Evolutionary conservation across 2,797 vertebrate species (phyloP).

Genomic region (Poeciliopsis infans): DNA sequence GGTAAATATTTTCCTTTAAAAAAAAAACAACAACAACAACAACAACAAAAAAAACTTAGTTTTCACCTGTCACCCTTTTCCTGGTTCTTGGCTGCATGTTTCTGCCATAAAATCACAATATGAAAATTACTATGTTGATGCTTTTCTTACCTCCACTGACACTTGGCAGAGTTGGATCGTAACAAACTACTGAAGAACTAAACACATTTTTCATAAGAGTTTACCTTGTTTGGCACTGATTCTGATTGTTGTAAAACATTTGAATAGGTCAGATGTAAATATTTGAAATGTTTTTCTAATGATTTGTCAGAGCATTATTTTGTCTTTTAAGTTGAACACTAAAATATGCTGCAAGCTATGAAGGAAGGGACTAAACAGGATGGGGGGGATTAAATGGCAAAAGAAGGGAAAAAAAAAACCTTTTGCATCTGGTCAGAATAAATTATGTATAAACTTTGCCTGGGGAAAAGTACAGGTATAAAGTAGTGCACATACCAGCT

Average conservation of each 20-base stretch:
- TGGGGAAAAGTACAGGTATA: background rate
- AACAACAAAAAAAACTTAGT: background rate
- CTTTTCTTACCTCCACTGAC: too few relatives aligned
- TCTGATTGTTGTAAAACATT: background rate
- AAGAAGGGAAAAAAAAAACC: background rate
- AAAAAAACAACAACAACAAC: too few relatives aligned
- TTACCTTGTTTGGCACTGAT: background rate
- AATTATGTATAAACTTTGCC: constrained; percentile 11
- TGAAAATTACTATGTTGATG: background rate
- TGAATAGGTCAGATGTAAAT: constrained; percentile 13
- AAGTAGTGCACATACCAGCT: constrained; percentile 15
- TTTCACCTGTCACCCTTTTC: background rate
- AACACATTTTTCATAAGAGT: background rate
- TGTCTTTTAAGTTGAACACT: constrained; percentile 30
- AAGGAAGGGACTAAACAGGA: constrained; percentile 12
- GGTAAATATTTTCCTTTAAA: background rate
- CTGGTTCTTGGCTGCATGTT: background rate
- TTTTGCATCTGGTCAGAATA: constrained; percentile 14
- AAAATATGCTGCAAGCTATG: constrained; percentile 44
- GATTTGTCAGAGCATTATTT: too few relatives aligned
- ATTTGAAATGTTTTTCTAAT: too few relatives aligned
- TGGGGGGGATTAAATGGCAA: too few relatives aligned
- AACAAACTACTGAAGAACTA: background rate
- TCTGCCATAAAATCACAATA: background rate
- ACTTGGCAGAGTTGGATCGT: too few relatives aligned